Evolutionary conservation across 2,113 vertebrate genomes (phyloP).

Genomic region (Cyanocitta stelleri): DNA sequence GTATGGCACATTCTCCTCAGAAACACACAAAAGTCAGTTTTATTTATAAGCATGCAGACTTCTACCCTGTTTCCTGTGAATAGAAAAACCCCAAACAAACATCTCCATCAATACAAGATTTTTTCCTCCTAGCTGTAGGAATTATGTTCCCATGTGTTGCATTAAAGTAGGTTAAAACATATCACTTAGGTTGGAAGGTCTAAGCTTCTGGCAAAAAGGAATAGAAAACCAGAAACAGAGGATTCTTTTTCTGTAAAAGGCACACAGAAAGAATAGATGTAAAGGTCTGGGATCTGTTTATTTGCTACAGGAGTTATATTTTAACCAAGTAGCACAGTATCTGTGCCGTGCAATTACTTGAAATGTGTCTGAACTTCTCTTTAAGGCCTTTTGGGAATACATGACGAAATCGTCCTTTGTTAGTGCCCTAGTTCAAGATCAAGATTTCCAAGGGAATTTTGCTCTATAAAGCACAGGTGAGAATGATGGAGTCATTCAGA

Average conservation of each 20-base stretch:
- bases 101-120: not conserved
- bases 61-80: not conserved
- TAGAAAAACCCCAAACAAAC: rapidly evolving
- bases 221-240: not conserved
- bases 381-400: not conserved
- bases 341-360: not conserved
- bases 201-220: not conserved
- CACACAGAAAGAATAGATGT: not conserved
- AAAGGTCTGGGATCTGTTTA: not conserved
- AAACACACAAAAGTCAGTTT: conserved; percentile 10
- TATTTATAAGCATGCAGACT: conserved; percentile 39
- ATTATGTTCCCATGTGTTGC: not conserved
- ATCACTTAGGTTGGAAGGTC: not conserved
- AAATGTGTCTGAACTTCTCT: not conserved
- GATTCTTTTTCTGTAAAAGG: not conserved
- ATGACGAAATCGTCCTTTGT: not conserved
- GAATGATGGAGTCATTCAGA: not conserved
- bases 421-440: not conserved
- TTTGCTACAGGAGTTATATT: not conserved
- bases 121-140: not conserved
- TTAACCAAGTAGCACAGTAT: not conserved
- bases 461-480: not conserved
- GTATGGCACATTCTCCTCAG: not conserved
- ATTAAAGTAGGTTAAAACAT: not conserved
- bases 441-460: not conserved